Conservation (phyloP, 2,888 invertebrate species). For the Ichneumoninae sp. region DNA sequence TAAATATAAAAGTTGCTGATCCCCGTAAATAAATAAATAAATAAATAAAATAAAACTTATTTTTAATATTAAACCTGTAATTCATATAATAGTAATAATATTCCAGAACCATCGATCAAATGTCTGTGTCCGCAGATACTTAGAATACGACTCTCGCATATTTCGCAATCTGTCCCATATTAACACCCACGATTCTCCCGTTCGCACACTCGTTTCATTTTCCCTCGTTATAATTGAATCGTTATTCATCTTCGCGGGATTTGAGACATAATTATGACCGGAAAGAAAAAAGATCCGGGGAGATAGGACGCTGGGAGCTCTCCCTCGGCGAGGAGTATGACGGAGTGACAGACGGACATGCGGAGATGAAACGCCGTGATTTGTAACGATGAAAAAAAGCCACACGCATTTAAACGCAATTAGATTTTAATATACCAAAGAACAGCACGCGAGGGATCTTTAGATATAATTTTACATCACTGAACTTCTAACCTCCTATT, state of each 20-base stretch:
- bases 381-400: no score
- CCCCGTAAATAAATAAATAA: no score
- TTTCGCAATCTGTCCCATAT: not conserved
- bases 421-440: no score
- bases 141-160: not conserved
- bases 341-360: slow-evolving; percentile 7
- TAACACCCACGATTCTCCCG: not conserved
- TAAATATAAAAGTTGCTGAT: no score
- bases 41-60: no score
- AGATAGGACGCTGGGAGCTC: slow-evolving; percentile 20
- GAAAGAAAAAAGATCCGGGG: slow-evolving; percentile 36
- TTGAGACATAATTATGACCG: slow-evolving; percentile 38
- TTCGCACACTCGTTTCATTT: slow-evolving; percentile 24
- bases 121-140: not conserved
- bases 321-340: slow-evolving; percentile 8
- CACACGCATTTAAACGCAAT: no score
- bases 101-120: not conserved
- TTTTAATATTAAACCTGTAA: no score
- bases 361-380: slow-evolving; percentile 42
- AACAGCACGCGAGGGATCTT: no score
- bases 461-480: no score
- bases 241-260: slow-evolving; percentile 67
- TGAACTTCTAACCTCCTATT: no score
- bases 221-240: slow-evolving; percentile 33
- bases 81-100: not conserved